These are phyloP conservation scores for Pterostichus madidus DNA, from an alignment of 2,888 invertebrate species.

Conservation along the genomic window DNA sequence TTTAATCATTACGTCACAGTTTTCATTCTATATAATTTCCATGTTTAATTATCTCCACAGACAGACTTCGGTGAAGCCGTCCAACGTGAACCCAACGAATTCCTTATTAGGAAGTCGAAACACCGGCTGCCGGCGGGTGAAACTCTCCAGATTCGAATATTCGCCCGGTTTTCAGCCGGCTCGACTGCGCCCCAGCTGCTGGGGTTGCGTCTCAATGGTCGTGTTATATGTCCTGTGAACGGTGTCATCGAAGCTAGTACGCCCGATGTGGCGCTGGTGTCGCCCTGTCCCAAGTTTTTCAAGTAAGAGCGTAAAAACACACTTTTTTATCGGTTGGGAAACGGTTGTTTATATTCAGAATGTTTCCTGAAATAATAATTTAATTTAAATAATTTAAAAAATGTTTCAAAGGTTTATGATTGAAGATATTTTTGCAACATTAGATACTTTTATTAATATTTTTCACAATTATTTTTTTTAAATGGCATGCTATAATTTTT, in stretches of 20 bases:
- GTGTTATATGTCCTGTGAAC: slow-evolving; percentile 28
- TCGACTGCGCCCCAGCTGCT: background rate
- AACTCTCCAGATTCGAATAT: slow-evolving; percentile 19
- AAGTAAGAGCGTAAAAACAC: slow-evolving; percentile 9
- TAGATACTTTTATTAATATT: no score
- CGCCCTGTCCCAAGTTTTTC: slow-evolving; percentile 40
- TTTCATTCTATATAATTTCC: no score
- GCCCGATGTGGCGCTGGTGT: background rate
- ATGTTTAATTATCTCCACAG: slow-evolving; percentile 10
- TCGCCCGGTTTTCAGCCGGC: background rate
- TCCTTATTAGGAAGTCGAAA: slow-evolving; percentile 39
- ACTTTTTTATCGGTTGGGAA: no score
- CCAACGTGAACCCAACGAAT: slow-evolving; percentile 48
- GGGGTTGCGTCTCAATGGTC: slow-evolving; percentile 45
- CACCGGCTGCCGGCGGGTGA: slow-evolving; percentile 4
- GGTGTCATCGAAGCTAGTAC: background rate
- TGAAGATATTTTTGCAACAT: no score
- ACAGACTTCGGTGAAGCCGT: slow-evolving; percentile 59
- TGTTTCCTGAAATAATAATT: no score
- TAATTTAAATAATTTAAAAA: no score
- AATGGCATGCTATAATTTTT: no score
- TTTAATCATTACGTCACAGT: no score
- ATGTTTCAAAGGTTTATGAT: no score
- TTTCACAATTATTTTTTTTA: no score
- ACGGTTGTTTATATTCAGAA: no score